Percentiles rank a stretch among this genome's conserved stretches.
Evolutionary conservation across 2,113 vertebrate species (phyloP).

Genomic region (Nyctibius bracteatus): DNA sequence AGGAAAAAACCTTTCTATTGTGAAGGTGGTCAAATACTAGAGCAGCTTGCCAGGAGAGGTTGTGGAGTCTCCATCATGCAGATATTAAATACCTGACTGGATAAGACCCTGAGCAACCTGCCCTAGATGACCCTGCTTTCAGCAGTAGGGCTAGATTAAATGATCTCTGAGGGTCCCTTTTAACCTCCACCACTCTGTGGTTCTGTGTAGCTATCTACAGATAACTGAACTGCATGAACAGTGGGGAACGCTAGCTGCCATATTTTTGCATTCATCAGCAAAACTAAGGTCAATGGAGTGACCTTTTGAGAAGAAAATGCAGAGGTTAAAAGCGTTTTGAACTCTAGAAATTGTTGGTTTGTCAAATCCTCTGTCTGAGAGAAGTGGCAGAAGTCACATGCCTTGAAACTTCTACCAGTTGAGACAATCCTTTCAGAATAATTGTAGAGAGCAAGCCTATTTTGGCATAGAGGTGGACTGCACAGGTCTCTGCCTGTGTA

Average conservation of each 20-base stretch:
- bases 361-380: not conserved
- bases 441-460: not conserved
- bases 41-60: not conserved
- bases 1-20: not conserved
- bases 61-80: not conserved
- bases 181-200: not conserved
- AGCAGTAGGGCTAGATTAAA: not conserved
- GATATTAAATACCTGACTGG: not conserved
- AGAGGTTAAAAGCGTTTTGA: not conserved
- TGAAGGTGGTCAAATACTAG: not conserved
- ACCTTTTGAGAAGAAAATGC: not conserved
- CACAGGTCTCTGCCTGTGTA: conserved; percentile 1
- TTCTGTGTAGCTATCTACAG: not conserved
- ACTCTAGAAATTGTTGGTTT: not conserved
- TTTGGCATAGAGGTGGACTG: not conserved
- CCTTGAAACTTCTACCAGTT: not conserved
- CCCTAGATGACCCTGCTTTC: not conserved
- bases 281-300: not conserved
- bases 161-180: not conserved
- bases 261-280: not conserved
- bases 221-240: not conserved
- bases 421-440: not conserved
- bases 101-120: not conserved
- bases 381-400: not conserved
- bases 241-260: not conserved